Conservation (phyloP, 2,113 vertebrate species). For the Lethenteron camtschaticum region DNA sequence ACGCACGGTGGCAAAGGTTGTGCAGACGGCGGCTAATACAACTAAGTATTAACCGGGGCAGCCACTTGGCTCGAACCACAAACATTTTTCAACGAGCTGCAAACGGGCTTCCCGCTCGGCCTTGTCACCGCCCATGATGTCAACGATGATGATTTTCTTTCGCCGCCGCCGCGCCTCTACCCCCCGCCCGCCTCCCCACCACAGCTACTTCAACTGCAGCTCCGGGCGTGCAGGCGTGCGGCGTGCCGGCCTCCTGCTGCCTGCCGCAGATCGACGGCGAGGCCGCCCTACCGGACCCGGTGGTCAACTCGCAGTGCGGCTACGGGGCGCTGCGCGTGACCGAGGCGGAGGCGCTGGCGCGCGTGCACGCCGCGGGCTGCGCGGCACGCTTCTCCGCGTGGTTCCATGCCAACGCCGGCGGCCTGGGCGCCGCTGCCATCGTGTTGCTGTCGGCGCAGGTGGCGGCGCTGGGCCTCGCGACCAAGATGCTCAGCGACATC, state of each 20-base stretch:
- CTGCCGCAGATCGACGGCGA: conserved; percentile 9
- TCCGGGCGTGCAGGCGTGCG: conserved; percentile 42
- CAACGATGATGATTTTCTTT: background rate
- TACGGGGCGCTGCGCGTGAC: conserved; percentile 28
- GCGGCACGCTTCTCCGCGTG: conserved; percentile 25
- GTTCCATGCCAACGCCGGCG: conserved; percentile 21
- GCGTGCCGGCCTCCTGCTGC: conserved; percentile 64
- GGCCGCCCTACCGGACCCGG: conserved; percentile 18
- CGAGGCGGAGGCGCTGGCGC: conserved; percentile 18
- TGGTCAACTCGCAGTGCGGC: conserved; percentile 46
- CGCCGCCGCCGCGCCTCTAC: background rate
- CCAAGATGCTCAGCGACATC: conserved; percentile 26
- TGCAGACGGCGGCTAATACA: too few species aligned
- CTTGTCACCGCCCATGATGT: too few species aligned
- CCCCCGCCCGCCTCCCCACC: background rate
- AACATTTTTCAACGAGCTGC: too few species aligned
- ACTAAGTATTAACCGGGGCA: too few species aligned
- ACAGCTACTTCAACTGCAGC: conserved; percentile 76
- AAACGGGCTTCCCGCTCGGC: too few species aligned
- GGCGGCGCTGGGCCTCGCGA: conserved; percentile 21
- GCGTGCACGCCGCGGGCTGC: conserved; percentile 40
- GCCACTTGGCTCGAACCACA: too few species aligned
- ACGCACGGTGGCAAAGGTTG: too few species aligned
- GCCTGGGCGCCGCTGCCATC: conserved; percentile 6
- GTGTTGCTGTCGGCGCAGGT: conserved; percentile 27